Evolutionary conservation across 1,140 invertebrate genomes (phyloP).

Genomic region (Microplitis mediator): DNA sequence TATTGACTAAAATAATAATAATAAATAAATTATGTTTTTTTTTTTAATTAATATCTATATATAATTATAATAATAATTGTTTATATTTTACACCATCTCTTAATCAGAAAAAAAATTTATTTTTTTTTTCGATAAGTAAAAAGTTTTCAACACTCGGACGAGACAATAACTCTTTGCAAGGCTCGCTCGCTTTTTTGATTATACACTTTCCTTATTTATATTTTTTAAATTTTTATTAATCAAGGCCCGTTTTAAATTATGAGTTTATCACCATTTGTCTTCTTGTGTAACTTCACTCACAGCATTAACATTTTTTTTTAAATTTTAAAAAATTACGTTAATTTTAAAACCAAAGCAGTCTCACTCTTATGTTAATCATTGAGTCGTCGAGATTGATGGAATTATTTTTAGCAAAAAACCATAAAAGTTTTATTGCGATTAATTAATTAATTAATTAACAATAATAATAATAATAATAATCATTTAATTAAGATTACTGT

Average conservation of each 20-base stretch:
- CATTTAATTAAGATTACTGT: slow-evolving; percentile 42
- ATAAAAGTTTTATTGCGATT: not conserved
- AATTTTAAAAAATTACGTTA: no score
- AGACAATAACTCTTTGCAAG: slow-evolving; percentile 27
- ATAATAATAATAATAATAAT: not conserved
- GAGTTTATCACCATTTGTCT: slow-evolving; percentile 2
- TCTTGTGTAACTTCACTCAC: not conserved
- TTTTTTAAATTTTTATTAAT: not conserved
- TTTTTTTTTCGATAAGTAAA: slow-evolving; percentile 6
- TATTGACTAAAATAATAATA: slow-evolving; percentile 7
- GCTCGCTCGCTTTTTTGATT: slow-evolving; percentile 14
- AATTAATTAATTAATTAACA: not conserved
- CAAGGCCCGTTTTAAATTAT: slow-evolving; percentile 7
- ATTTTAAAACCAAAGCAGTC: no score
- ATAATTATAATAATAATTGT: not conserved
- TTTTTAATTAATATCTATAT: not conserved
- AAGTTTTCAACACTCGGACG: slow-evolving; percentile 14
- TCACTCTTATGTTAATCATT: no score
- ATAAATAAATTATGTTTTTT: not conserved
- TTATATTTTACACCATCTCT: not conserved
- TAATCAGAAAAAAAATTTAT: not conserved
- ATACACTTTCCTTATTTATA: slow-evolving; percentile 6
- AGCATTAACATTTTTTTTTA: no score
- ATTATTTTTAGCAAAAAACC: no score
- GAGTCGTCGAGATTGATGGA: no score